phyloP scores from a whole-genome alignment of 2,888 invertebrate genomes.

The Ryuthela nishihirai region DNA sequence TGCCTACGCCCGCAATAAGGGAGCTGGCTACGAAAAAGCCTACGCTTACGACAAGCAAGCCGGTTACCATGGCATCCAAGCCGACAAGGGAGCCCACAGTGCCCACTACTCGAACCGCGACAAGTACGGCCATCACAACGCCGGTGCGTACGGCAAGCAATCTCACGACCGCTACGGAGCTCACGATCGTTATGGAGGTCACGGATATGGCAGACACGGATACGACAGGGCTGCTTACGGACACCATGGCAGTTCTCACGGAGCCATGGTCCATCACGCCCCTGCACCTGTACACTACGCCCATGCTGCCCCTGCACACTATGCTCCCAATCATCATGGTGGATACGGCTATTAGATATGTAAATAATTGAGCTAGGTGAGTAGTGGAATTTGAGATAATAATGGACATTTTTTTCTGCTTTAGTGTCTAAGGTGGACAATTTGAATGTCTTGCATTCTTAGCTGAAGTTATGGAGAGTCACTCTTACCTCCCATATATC shows the following conservation, averaged over 20 bases:
- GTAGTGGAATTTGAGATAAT: too few relatives aligned
- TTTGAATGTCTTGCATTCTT: too few relatives aligned
- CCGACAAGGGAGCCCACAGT: neutral
- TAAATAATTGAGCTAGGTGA: too few relatives aligned
- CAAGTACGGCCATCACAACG: neutral
- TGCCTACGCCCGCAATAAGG: constrained; percentile 2
- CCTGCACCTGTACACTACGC: neutral
- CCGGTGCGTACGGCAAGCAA: neutral
- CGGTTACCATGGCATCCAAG: neutral
- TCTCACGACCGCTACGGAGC: neutral
- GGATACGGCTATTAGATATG: too few relatives aligned
- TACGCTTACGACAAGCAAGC: constrained; percentile 1
- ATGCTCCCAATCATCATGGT: neutral
- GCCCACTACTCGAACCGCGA: neutral
- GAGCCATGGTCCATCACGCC: neutral
- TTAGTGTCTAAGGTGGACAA: too few relatives aligned
- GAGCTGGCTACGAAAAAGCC: neutral
- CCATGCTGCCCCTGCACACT: too few relatives aligned
- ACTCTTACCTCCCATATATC: too few relatives aligned
- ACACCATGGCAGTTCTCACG: neutral
- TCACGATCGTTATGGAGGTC: neutral
- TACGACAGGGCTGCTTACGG: neutral
- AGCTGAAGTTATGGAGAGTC: too few relatives aligned
- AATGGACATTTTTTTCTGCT: too few relatives aligned
- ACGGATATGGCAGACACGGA: constrained; percentile 3